Evolutionary conservation across 1,140 invertebrate species (phyloP).

Genomic region (Pararge aegeria): DNA sequence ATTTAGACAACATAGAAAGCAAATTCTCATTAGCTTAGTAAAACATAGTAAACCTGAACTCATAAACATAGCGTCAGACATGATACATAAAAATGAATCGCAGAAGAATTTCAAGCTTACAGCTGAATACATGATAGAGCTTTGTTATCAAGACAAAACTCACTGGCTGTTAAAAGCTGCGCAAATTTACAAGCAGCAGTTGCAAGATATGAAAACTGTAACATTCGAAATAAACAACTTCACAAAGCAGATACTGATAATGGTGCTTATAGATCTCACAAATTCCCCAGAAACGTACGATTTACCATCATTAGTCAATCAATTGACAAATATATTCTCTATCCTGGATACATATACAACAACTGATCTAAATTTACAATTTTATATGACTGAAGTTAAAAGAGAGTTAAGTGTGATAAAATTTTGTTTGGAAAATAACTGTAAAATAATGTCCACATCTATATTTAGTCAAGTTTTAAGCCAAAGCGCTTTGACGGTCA

Average conservation of each 20-base stretch:
- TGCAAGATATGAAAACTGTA: conserved; percentile 69
- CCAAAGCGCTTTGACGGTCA: conserved; percentile 71
- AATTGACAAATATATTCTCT: conserved; percentile 70
- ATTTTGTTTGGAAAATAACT: conserved; percentile 74
- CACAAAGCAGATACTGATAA: conserved; percentile 72
- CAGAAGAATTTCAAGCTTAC: conserved; percentile 66
- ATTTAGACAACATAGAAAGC: conserved; percentile 63
- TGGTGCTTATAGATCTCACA: conserved; percentile 73
- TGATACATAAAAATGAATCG: conserved; percentile 60
- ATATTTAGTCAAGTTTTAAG: conserved; percentile 68
- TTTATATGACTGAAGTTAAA: conserved; percentile 75
- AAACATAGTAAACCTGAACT: conserved; percentile 58
- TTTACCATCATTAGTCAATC: conserved; percentile 61
- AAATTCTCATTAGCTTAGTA: conserved; percentile 62
- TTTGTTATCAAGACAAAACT: conserved; percentile 70
- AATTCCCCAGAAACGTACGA: conserved; percentile 71
- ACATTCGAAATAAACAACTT: conserved; percentile 74
- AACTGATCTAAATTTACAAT: conserved; percentile 62
- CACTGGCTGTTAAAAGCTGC: conserved; percentile 76
- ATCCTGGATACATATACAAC: conserved; percentile 69
- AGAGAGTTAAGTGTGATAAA: conserved; percentile 75
- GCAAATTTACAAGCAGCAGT: conserved; percentile 63
- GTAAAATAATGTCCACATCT: conserved; percentile 69
- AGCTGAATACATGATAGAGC: conserved; percentile 73
- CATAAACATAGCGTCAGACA: conserved; percentile 46